Evolutionary conservation across 1,140 invertebrate genomes (phyloP).

Genomic region (Drosophila erecta): DNA sequence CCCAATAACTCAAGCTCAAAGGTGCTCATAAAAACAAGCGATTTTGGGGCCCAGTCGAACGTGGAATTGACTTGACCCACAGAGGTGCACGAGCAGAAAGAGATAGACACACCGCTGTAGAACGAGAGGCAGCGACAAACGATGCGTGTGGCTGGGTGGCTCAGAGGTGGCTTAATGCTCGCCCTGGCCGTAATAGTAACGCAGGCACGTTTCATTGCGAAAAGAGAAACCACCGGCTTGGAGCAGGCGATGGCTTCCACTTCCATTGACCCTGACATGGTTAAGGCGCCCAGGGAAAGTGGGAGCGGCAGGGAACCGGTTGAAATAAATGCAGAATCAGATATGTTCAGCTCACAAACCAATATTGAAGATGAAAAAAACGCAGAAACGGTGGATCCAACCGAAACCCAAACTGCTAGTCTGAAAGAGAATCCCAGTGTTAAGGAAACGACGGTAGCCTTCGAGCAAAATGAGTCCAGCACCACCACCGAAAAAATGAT

Average conservation of each 20-base stretch:
- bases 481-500: not conserved
- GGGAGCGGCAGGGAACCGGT: not conserved
- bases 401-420: not conserved
- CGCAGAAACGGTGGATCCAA: not conserved
- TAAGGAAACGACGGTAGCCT: not conserved
- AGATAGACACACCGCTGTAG: slow-evolving; percentile 5
- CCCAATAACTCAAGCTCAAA: slow-evolving; percentile 34
- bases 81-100: slow-evolving; percentile 5
- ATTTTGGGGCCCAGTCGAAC: slow-evolving; percentile 53
- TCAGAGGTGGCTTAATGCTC: slow-evolving; percentile 44
- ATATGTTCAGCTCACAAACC: not conserved
- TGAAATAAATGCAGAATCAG: not conserved
- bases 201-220: slow-evolving; percentile 71
- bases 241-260: slow-evolving; percentile 37
- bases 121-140: slow-evolving; percentile 27
- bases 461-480: not conserved
- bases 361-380: not conserved
- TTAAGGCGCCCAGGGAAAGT: slow-evolving; percentile 55
- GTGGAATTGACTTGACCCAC: slow-evolving; percentile 47
- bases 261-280: slow-evolving; percentile 69
- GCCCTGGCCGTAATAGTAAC: slow-evolving; percentile 47
- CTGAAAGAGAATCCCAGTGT: not conserved
- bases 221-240: slow-evolving; percentile 68
- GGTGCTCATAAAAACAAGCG: slow-evolving; percentile 18
- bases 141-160: slow-evolving; percentile 50